Percentiles rank a stretch among this genome's conserved stretches.
Evolutionary conservation across 2,113 vertebrate species (phyloP).

Genomic region (Patagioenas fasciata): DNA sequence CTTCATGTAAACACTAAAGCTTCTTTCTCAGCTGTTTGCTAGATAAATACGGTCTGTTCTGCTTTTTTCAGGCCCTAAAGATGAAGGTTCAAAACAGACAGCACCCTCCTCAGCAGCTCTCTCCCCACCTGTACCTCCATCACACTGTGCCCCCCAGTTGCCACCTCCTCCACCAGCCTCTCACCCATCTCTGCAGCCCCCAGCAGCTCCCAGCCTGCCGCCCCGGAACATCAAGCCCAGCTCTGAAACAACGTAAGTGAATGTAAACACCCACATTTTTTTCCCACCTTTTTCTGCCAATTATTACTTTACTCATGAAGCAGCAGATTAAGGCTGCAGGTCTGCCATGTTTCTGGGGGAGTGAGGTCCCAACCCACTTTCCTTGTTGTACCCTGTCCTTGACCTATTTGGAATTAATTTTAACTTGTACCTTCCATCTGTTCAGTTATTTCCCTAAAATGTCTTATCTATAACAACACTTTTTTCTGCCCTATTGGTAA

Average conservation of each 20-base stretch:
- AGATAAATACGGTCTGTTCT: neutral
- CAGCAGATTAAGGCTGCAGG: neutral
- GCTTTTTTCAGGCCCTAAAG: slow-evolving; percentile 42
- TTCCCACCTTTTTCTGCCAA: neutral
- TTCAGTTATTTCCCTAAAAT: neutral
- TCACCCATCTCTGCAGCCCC: neutral
- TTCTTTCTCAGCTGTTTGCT: neutral
- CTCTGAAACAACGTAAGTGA: slow-evolving; percentile 67
- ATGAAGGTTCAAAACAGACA: neutral
- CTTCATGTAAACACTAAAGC: neutral
- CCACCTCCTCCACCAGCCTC: slow-evolving; percentile 30
- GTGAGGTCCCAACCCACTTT: neutral
- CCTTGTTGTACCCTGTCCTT: neutral
- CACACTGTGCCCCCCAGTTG: slow-evolving; percentile 35
- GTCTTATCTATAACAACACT: neutral
- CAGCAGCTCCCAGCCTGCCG: slow-evolving; percentile 79
- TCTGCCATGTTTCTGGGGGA: neutral
- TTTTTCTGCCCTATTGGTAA: neutral
- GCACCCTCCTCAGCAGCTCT: neutral
- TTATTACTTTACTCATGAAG: neutral
- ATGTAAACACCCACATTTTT: neutral
- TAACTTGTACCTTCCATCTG: neutral
- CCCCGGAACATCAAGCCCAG: slow-evolving; percentile 77
- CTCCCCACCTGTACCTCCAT: neutral
- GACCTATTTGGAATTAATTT: neutral